Evolutionary conservation across 2,797 vertebrate species (phyloP), one percentile per base, ranked within the genome.

Genomic region (Gymnoscopelus braueri): DNA sequence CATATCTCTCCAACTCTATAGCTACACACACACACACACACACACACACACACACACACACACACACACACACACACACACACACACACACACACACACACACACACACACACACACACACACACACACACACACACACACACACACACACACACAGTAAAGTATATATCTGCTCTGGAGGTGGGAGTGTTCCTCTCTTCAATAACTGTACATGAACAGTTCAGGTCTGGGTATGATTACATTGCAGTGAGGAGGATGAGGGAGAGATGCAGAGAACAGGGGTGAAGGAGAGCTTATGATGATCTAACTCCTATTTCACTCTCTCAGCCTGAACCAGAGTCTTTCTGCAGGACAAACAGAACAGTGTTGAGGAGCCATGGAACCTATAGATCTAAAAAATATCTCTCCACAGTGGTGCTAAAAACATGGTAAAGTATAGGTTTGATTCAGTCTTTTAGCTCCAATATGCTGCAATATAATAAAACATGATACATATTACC

Each of bases 1-100:
- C 84, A 78, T 74, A 79, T 85, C 80, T 78, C 64, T 81, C 71
- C 75, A 83, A 85, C 73, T 79, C 82, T 15, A 15, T 62, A 77
- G 84, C 84, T 3, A 54, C 52, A 14, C 52, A 55, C 39, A 26
- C 39, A 66, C 64, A 65, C 60, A 74, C 76, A 81, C 86, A 83
- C 75, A 81, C 69, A 75, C 19, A 1, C 19, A 19, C 19, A 1
- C 19, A 19, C 19, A 1, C 19, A 19, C 60, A 65, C 57, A 75
- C 74, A 81, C 86, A 84, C 75, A 82, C 71, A 75, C 19, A 19
- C 19, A 19, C 19, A 19, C 19, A 19, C 19, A 19, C 19, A 19
- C 19, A 19, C 19, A 67, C 60, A 74, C 76, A 82, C 86, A 83
- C 75, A 82, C 69, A 75, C 19, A 19, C 19, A 19, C 19, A 19